Evolutionary conservation across 2,113 vertebrate genomes (phyloP).

Genomic region (Diglossa brunneiventris): DNA sequence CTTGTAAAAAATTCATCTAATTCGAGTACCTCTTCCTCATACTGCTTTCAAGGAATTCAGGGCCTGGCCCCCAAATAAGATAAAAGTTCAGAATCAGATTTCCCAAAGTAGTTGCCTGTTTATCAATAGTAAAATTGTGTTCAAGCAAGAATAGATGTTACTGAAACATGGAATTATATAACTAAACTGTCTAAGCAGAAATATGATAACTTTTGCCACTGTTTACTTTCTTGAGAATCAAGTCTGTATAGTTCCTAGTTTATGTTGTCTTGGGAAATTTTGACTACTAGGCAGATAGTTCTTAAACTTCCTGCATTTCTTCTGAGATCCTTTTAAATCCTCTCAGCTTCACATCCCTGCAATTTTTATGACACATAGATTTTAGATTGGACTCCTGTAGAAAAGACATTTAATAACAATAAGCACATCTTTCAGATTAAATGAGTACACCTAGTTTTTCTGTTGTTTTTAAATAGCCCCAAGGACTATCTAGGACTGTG

Average conservation of each 20-base stretch:
- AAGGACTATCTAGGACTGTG: not conserved
- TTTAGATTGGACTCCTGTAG: not conserved
- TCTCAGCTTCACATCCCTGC: not conserved
- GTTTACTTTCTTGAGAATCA: not conserved
- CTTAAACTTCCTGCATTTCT: not conserved
- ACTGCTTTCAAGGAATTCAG: not conserved
- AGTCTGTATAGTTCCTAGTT: not conserved
- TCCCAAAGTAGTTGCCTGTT: not conserved
- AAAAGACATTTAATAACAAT: not conserved
- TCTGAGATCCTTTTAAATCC: not conserved
- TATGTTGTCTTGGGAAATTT: not conserved
- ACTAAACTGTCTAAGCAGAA: not conserved
- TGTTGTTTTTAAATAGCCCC: not conserved
- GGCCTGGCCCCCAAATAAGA: not conserved
- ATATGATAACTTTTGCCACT: not conserved
- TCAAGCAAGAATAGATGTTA: not conserved
- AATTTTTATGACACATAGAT: not conserved
- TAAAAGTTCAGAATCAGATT: not conserved
- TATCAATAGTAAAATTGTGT: not conserved
- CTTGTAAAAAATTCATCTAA: not conserved
- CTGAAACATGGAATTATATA: not conserved
- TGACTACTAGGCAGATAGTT: not conserved
- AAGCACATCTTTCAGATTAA: not conserved
- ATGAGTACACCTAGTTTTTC: not conserved
- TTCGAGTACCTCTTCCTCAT: not conserved